phyloP scores from a whole-genome alignment of 2,797 vertebrate genomes.

The Molossus molossus region DNA sequence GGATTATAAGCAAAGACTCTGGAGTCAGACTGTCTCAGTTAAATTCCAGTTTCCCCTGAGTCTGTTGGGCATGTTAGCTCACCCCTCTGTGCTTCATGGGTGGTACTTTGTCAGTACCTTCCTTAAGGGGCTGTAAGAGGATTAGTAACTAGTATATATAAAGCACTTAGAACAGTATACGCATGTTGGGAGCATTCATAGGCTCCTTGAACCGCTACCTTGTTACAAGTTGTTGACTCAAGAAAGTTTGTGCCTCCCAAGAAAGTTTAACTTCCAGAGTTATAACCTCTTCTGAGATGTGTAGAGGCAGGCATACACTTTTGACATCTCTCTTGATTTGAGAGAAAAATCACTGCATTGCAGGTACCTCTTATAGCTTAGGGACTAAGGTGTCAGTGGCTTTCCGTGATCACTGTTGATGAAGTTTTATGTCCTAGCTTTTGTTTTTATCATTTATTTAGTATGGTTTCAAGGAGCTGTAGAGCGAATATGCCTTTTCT shows the following conservation, averaged over 20 bases:
- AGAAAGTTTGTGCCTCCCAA: background rate
- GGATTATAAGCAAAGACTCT: background rate
- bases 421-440: background rate
- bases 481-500: background rate
- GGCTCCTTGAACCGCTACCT: background rate
- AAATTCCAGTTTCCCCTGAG: background rate
- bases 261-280: background rate
- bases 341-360: conserved; percentile 3
- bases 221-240: background rate
- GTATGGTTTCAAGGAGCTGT: background rate
- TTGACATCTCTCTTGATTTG: background rate
- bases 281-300: background rate
- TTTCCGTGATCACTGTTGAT: background rate
- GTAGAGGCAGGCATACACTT: background rate
- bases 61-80: background rate
- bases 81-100: background rate
- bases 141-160: background rate
- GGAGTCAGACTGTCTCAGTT: background rate
- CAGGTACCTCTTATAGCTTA: background rate
- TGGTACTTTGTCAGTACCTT: background rate
- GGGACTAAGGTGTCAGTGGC: background rate
- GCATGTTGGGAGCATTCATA: background rate
- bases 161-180: background rate
- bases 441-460: background rate
- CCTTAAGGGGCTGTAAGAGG: background rate